phyloP scores from a whole-genome alignment of 2,888 invertebrate species.

The Myopa testacea region DNA sequence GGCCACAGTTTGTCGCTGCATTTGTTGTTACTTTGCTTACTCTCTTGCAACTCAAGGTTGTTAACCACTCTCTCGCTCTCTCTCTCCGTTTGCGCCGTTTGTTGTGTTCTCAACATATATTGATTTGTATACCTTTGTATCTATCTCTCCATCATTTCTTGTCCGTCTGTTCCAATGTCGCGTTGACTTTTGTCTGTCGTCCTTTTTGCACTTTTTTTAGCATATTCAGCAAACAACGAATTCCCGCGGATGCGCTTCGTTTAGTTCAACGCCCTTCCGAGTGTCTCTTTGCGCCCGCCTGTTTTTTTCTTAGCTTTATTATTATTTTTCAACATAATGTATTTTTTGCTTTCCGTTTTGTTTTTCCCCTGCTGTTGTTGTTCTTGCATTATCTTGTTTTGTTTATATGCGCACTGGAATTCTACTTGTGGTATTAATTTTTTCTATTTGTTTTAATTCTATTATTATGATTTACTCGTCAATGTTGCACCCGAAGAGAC shows the following conservation, averaged over 20 bases:
- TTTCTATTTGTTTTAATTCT: not conserved
- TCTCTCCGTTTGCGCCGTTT: not conserved
- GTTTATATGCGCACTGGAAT: not conserved
- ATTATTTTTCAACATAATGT: not conserved
- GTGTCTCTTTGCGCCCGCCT: slow-evolving; percentile 12
- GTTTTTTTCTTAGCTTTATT: slow-evolving; percentile 5
- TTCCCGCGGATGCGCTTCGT: not conserved
- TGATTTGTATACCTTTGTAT: not conserved
- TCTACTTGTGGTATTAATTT: slow-evolving; percentile 7
- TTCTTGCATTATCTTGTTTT: slow-evolving; percentile 4
- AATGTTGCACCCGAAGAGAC: too few relatives aligned
- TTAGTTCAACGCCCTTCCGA: slow-evolving; percentile 47
- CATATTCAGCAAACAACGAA: not conserved
- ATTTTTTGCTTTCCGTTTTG: slow-evolving; percentile 22
- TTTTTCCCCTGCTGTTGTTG: not conserved
- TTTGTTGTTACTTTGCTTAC: not conserved
- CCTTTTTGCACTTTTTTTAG: not conserved
- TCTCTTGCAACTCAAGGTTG: slow-evolving; percentile 8
- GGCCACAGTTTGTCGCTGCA: too few relatives aligned
- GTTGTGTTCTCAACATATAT: slow-evolving; percentile 6
- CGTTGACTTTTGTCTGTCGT: not conserved
- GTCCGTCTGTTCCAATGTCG: slow-evolving; percentile 7
- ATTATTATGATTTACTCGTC: not conserved
- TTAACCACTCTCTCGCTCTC: not conserved
- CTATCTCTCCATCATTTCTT: not conserved